Base-by-base conservation (phyloP, 1,140 invertebrate species). In the Scylla paramamosain region DNA sequence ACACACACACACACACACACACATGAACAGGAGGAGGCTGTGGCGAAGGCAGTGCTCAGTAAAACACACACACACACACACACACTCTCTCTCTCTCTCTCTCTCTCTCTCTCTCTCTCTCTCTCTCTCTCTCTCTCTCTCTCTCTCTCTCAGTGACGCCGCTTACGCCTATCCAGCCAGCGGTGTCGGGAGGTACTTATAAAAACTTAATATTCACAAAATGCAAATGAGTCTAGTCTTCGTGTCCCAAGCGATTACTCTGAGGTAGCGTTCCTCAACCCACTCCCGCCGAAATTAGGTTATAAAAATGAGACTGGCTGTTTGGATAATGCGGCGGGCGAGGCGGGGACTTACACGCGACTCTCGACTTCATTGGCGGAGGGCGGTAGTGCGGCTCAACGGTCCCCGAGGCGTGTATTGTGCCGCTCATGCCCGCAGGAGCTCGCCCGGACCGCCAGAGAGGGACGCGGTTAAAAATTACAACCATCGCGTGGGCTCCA, bases 171-270 rank as follows among this genome's bases (percentile, higher is more conserved):
- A 25, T 95, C 39, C 32, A 16, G 25, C 94, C 48, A 46, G 77
- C 32, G 84, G 94, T 92, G 91, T 95, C 91, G 94, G n/a, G 90
- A 91, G 94, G 94, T 95, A 95, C 94, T 95, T 95, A 95, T 95
- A 95, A 95, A 95, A 95, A 95, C 94, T 95, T 95, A 95, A 95
- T 95, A 95, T 95, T 95, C 94, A 95, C 94, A 95, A 95, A 95
- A 95, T 95, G 94, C 94, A 95, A 95, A 95, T 95, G 94, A 95
- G 90, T 95, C 94, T 95, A 95, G 94, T 92, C 90, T 95, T 91
- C 90, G 94, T 95, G 94, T 95, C 94, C 94, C 94, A 92, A 92
- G 94, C 94, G 94, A 95, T 95, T 95, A 95, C 94, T 95, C 94
- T 92, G 94, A 95, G 90, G 94, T 91, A 95, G 94, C 94, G 94